Conservation (phyloP, 2,113 vertebrate species). For the Promerops cafer region DNA sequence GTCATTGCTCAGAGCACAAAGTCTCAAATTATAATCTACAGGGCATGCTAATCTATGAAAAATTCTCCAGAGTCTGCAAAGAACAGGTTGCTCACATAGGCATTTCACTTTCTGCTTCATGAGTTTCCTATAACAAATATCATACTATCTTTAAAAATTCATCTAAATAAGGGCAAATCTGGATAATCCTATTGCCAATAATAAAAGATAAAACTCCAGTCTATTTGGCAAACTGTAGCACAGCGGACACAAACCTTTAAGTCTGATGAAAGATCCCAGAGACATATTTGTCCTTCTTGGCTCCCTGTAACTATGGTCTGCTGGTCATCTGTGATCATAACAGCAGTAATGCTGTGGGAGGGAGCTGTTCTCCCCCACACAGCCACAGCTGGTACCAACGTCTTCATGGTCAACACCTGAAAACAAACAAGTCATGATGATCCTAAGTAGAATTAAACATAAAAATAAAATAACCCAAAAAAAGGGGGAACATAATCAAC, state of each 20-base stretch:
- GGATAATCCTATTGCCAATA: neutral
- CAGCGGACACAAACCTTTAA: constrained; percentile 65
- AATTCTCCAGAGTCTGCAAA: neutral
- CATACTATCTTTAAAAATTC: neutral
- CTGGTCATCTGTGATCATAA: constrained; percentile 81
- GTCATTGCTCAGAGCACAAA: neutral
- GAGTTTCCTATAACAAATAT: neutral
- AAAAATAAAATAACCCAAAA: neutral
- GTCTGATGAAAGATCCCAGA: constrained; percentile 77
- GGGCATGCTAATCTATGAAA: neutral
- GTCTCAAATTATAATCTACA: neutral
- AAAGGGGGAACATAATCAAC: neutral
- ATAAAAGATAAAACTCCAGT: neutral
- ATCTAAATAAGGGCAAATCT: neutral
- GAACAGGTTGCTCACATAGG: neutral
- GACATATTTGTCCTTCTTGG: constrained; percentile 78
- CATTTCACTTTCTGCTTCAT: neutral
- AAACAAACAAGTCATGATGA: neutral
- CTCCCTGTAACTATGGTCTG: constrained; percentile 77
- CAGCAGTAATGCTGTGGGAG: constrained; percentile 74
- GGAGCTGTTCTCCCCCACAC: constrained; percentile 76
- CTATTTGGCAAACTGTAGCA: neutral
- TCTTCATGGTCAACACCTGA: constrained; percentile 58
- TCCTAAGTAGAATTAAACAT: neutral
- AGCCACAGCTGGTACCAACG: constrained; percentile 49